A percentile compares a stretch with the other conserved stretches of the same genome.
phyloP scores from a whole-genome alignment of 2,888 invertebrate genomes.

The Pardosa pseudoannulata region DNA sequence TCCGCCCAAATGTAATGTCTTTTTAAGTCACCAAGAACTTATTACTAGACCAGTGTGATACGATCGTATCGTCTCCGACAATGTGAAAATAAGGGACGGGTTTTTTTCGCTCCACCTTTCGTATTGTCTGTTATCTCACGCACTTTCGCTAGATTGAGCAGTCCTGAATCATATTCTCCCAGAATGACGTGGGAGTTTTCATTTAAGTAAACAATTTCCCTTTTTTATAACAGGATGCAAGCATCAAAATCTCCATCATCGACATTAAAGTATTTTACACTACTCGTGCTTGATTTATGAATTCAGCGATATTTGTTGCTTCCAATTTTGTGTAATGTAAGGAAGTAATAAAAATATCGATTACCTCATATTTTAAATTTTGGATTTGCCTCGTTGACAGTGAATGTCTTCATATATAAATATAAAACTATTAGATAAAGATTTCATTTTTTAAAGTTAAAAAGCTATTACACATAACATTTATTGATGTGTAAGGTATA shows the following conservation, averaged over 20 bases:
- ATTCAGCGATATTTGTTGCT: background rate
- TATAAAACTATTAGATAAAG: no score
- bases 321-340: no score
- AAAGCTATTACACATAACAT: no score
- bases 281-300: constrained; percentile 51
- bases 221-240: constrained; percentile 45
- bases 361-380: background rate
- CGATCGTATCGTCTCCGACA: constrained; percentile 51
- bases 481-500: no score
- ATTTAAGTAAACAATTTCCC: constrained; percentile 68
- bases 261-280: constrained; percentile 14
- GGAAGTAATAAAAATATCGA: background rate
- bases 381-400: no score
- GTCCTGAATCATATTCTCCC: constrained; percentile 49
- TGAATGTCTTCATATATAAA: no score
- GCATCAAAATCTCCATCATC: constrained; percentile 36
- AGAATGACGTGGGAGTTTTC: constrained; percentile 45
- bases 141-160: constrained; percentile 43
- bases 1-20: constrained; percentile 70
- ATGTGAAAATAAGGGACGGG: constrained; percentile 33
- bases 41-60: constrained; percentile 55
- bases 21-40: constrained; percentile 71
- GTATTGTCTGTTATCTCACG: constrained; percentile 41
- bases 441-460: no score
- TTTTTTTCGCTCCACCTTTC: constrained; percentile 8